phyloP scores from a whole-genome alignment of 2,113 vertebrate genomes.

The Strigops habroptila region DNA sequence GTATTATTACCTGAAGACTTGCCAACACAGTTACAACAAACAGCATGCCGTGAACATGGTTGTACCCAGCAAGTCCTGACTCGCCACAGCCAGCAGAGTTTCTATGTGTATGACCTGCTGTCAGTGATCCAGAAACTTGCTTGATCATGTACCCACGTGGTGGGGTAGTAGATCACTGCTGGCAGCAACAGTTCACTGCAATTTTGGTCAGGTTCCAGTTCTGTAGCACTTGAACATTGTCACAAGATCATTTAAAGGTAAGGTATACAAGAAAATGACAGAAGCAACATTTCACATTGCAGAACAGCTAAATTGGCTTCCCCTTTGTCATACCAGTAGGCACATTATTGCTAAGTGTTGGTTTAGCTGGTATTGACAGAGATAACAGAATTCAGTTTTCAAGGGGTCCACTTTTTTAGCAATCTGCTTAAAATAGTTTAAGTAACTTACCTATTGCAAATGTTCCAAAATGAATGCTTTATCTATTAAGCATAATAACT shows the following conservation, averaged over 20 bases:
- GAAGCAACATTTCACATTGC: background rate
- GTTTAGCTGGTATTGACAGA: background rate
- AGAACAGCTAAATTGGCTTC: background rate
- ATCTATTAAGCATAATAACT: background rate
- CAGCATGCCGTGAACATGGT: fast-evolving
- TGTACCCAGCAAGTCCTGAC: background rate
- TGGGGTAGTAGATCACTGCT: background rate
- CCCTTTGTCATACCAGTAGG: background rate
- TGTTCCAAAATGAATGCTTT: background rate
- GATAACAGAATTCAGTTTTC: background rate
- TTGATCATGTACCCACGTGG: fast-evolving
- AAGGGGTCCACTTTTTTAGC: background rate
- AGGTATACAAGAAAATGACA: background rate
- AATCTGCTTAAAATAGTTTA: background rate
- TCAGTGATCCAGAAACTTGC: background rate
- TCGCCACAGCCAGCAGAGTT: background rate
- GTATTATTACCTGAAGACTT: background rate
- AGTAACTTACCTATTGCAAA: background rate
- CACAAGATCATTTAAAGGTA: background rate
- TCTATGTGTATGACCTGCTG: background rate
- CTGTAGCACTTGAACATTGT: fast-evolving
- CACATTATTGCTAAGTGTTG: background rate
- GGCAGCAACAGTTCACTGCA: background rate
- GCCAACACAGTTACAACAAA: background rate
- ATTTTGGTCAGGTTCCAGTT: background rate